A percentile compares a stretch with the other conserved stretches of the same genome.
These are phyloP conservation scores for Elgaria multicarinata DNA, from an alignment of 2,113 vertebrate species.

Conservation along the genomic window DNA sequence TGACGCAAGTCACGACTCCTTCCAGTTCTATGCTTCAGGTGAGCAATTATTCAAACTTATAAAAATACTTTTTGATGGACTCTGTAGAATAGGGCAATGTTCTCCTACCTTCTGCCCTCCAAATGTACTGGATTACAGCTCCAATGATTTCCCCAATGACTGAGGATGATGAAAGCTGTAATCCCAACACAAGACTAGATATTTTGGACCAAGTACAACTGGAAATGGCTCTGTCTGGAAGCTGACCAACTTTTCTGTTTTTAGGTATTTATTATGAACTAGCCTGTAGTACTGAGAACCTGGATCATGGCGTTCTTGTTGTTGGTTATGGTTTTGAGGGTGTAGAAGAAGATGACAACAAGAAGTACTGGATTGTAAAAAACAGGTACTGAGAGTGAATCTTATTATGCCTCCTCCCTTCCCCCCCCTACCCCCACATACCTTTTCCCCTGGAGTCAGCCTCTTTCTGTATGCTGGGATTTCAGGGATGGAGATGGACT, in stretches of 20 bases:
- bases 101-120: neutral
- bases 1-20: conserved; percentile 86
- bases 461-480: no score
- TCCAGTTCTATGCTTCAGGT: conserved; percentile 93
- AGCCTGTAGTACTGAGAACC: conserved; percentile 84
- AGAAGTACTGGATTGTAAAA: conserved; percentile 94
- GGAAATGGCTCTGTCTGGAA: neutral
- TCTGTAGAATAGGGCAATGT: neutral
- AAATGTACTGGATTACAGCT: neutral
- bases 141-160: neutral
- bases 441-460: no score
- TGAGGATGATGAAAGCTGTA: neutral
- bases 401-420: no score
- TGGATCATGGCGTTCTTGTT: conserved; percentile 90
- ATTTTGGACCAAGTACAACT: no score
- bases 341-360: conserved; percentile 77
- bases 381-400: conserved; percentile 80
- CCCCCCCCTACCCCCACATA: no score
- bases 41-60: conserved; percentile 18
- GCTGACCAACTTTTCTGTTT: neutral
- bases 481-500: no score
- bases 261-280: conserved; percentile 92
- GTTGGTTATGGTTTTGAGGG: conserved; percentile 89
- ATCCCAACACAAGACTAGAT: neutral
- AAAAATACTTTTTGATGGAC: neutral